Percentiles rank a stretch among this genome's conserved stretches.
Conservation (phyloP, 2,888 invertebrate species). For the Lissonota sp. region DNA sequence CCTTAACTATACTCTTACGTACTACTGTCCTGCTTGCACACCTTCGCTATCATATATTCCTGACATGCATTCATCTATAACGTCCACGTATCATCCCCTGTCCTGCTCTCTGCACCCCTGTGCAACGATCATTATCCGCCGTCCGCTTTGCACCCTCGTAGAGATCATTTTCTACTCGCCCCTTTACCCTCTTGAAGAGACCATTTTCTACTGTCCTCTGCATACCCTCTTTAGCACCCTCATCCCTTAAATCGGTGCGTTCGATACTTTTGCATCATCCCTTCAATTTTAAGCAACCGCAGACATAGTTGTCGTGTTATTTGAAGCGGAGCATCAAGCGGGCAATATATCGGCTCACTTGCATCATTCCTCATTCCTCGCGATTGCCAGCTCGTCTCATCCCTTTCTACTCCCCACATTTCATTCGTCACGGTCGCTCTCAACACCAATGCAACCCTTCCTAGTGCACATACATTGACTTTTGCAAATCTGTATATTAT, state of each 20-base stretch:
- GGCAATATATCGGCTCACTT: slow-evolving; percentile 29
- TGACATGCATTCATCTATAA: not conserved
- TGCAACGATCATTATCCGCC: not conserved
- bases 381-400: too few species aligned
- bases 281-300: slow-evolving; percentile 16
- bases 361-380: slow-evolving; percentile 37
- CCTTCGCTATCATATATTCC: not conserved
- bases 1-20: not conserved
- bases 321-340: too few species aligned
- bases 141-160: slow-evolving; percentile 1
- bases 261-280: not conserved
- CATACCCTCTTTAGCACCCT: slow-evolving; percentile 24
- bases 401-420: not conserved
- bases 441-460: slow-evolving; percentile 12
- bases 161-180: not conserved
- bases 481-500: too few species aligned
- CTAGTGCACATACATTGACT: too few species aligned
- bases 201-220: slow-evolving; percentile 2
- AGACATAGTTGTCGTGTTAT: slow-evolving; percentile 5
- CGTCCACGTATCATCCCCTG: not conserved
- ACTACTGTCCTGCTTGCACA: not conserved
- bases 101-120: slow-evolving; percentile 9
- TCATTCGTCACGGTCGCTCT: slow-evolving; percentile 33
- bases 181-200: slow-evolving; percentile 1
- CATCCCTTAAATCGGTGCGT: not conserved